These are phyloP conservation scores for Podotricha telesiphe DNA, from an alignment of 2,888 invertebrate genomes.

Conservation along the genomic window DNA sequence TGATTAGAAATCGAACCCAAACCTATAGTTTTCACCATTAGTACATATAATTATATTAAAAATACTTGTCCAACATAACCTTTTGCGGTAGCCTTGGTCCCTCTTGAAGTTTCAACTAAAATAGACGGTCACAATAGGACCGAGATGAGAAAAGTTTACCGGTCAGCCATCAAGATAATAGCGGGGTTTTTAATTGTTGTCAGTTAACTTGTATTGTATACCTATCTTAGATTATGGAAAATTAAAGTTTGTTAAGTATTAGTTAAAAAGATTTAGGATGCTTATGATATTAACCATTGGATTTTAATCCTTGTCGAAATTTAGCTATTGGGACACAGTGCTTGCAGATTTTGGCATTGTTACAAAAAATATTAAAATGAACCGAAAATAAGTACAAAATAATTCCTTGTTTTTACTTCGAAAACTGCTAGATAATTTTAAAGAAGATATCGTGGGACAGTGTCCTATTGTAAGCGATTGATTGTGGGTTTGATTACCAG, in stretches of 20 bases:
- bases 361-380: no score
- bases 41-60: background rate
- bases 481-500: no score
- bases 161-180: slow-evolving; percentile 22
- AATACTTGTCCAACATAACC: background rate
- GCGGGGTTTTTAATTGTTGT: slow-evolving; percentile 19
- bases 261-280: background rate
- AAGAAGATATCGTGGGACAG: no score
- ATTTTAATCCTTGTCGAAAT: no score
- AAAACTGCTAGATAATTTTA: no score
- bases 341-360: no score
- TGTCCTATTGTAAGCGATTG: no score
- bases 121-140: slow-evolving; percentile 24
- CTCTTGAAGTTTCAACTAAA: slow-evolving; percentile 15
- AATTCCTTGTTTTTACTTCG: no score
- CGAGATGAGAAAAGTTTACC: slow-evolving; percentile 26
- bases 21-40: no score
- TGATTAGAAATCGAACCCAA: no score
- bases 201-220: slow-evolving; percentile 22
- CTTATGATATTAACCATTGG: background rate
- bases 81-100: slow-evolving; percentile 14
- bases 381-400: no score
- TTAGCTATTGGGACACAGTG: no score
- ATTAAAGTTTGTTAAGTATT: slow-evolving; percentile 7
- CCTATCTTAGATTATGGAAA: slow-evolving; percentile 11